Conservation (phyloP, 2,888 invertebrate species). For the Tachina lurida region DNA sequence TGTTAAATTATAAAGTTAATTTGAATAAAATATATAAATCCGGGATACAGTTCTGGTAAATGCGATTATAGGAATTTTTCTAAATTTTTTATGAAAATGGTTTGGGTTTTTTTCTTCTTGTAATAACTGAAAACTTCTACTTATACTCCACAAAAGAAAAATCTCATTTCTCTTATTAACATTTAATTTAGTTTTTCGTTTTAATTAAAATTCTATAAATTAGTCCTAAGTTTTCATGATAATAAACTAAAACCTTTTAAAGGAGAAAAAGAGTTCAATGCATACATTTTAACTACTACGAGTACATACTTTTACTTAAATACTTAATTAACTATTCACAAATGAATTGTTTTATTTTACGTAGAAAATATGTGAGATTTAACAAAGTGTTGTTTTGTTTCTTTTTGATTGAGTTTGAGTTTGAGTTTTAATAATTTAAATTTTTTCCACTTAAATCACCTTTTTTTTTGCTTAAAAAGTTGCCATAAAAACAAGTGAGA, state of each 20-base stretch:
- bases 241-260: conserved; percentile 53
- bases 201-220: conserved; percentile 1
- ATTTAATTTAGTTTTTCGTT: conserved; percentile 5
- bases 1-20: too few species aligned
- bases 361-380: conserved; percentile 70
- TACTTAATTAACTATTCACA: conserved; percentile 55
- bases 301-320: conserved; percentile 41
- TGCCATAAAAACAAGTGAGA: conserved; percentile 69
- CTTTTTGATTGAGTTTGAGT: conserved; percentile 29
- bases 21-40: too few species aligned
- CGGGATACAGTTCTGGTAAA: too few species aligned
- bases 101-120: too few species aligned
- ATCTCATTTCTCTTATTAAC: conserved; percentile 3
- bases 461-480: conserved; percentile 53
- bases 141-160: not conserved
- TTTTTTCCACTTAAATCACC: conserved; percentile 19
- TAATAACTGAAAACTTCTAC: too few species aligned
- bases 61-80: too few species aligned
- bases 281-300: too few species aligned
- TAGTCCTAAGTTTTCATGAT: not conserved
- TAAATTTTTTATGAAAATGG: too few species aligned
- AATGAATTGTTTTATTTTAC: conserved; percentile 53
- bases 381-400: conserved; percentile 60
- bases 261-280: conserved; percentile 28
- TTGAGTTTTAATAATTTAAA: not conserved